Percentiles rank a stretch among this genome's conserved stretches.
Conservation (phyloP, 2,888 invertebrate genomes). For the Pinctada fucata region DNA sequence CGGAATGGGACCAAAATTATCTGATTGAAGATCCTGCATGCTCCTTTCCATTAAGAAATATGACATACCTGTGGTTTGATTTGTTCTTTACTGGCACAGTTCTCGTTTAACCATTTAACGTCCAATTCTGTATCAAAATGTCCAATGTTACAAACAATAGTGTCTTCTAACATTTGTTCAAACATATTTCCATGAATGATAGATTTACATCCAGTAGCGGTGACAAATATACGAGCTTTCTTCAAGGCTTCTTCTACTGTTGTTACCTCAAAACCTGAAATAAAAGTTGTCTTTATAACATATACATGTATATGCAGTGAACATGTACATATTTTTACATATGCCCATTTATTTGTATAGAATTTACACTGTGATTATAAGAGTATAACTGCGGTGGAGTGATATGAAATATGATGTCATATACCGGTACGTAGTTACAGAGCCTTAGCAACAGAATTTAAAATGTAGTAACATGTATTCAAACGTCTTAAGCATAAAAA, state of each 20-base stretch:
- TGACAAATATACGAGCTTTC: constrained; percentile 96
- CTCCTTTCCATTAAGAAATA: background rate
- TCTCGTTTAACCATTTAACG: constrained; percentile 95
- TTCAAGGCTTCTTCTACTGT: constrained; percentile 97
- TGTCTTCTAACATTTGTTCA: constrained; percentile 93
- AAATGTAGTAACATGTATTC: too few relatives aligned
- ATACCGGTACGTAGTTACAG: too few relatives aligned
- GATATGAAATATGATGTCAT: too few relatives aligned
- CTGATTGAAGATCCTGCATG: too few relatives aligned
- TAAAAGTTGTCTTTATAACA: background rate
- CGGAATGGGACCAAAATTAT: too few relatives aligned
- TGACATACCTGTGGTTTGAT: constrained; percentile 93
- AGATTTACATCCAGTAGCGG: constrained; percentile 96
- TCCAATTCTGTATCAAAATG: constrained; percentile 99
- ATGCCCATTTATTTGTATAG: too few relatives aligned
- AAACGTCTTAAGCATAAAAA: too few relatives aligned
- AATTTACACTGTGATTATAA: too few relatives aligned
- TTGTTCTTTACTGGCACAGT: constrained; percentile 90
- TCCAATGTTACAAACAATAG: constrained; percentile 99
- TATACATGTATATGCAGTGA: too few relatives aligned
- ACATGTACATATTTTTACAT: too few relatives aligned
- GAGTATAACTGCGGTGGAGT: too few relatives aligned
- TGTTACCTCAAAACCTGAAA: constrained; percentile 83
- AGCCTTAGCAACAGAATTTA: too few relatives aligned
- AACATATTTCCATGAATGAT: constrained; percentile 94